A percentile compares a stretch with the other conserved stretches of the same genome.
These are phyloP conservation scores for Drosophila kuntzei DNA, from an alignment of 2,888 invertebrate species.

Conservation along the genomic window DNA sequence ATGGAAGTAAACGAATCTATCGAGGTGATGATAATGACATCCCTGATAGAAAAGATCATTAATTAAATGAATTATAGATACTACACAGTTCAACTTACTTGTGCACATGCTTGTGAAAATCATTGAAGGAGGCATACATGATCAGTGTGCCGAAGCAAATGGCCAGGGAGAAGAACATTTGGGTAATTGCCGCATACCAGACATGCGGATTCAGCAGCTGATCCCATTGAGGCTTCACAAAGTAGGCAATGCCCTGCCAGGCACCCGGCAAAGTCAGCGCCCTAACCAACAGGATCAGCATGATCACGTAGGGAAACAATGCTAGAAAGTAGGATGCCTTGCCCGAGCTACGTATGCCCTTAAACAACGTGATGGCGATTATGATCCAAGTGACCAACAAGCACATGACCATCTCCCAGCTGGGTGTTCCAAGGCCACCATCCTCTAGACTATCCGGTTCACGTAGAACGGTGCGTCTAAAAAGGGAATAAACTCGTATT, in stretches of 20 bases:
- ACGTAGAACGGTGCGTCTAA: slow-evolving; percentile 86
- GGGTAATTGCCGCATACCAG: slow-evolving; percentile 89
- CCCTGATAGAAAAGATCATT: slow-evolving; percentile 86
- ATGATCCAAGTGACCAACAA: slow-evolving; percentile 87
- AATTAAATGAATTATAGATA: background rate
- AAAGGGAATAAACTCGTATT: background rate
- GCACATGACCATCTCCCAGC: slow-evolving; percentile 87
- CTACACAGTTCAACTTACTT: slow-evolving; percentile 82
- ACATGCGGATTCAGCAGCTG: slow-evolving; percentile 86
- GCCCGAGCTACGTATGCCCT: slow-evolving; percentile 88
- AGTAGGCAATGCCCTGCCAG: slow-evolving; percentile 88
- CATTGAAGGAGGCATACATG: slow-evolving; percentile 88
- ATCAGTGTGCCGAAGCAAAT: slow-evolving; percentile 88
- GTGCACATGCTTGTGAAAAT: slow-evolving; percentile 87
- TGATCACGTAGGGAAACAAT: slow-evolving; percentile 88
- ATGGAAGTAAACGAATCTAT: slow-evolving; percentile 93
- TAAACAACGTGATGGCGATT: slow-evolving; percentile 86
- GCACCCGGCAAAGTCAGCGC: slow-evolving; percentile 88
- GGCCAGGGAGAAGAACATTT: slow-evolving; percentile 88
- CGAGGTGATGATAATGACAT: slow-evolving; percentile 92
- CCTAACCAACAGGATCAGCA: slow-evolving; percentile 87
- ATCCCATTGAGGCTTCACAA: slow-evolving; percentile 88
- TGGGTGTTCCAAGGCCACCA: slow-evolving; percentile 87
- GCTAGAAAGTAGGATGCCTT: slow-evolving; percentile 90
- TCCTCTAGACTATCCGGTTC: slow-evolving; percentile 86